phyloP scores from a whole-genome alignment of 2,888 invertebrate genomes.

The Caenorhabditis auriculariae region DNA sequence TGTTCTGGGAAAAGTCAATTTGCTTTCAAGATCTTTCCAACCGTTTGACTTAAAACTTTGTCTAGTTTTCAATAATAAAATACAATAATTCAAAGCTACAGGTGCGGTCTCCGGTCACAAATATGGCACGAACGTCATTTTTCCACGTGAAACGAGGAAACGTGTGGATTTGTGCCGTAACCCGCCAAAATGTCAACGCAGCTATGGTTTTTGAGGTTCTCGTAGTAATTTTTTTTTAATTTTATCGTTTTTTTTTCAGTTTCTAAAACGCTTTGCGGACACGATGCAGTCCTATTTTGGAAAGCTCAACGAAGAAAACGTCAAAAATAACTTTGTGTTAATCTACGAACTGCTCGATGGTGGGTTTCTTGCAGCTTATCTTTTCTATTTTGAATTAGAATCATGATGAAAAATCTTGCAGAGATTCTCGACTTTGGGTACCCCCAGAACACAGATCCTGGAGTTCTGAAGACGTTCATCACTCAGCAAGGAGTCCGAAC shows the following conservation, averaged over 20 bases:
- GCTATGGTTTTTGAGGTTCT: conserved; percentile 76
- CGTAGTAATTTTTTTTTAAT: neutral
- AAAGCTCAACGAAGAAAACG: conserved; percentile 98
- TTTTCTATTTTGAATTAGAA: neutral
- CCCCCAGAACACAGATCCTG: conserved; percentile 98
- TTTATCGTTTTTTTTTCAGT: conserved; percentile 71
- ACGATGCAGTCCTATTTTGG: conserved; percentile 99
- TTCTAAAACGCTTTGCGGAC: conserved; percentile 84
- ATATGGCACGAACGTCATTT: conserved; percentile 97
- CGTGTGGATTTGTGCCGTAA: conserved; percentile 99
- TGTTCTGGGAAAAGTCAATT: too few relatives aligned
- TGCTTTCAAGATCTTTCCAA: too few relatives aligned
- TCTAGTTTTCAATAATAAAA: too few relatives aligned
- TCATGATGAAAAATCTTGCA: conserved; percentile 64
- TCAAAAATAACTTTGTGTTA: conserved; percentile 99
- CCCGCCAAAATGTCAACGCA: conserved; percentile 99
- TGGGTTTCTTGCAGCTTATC: conserved; percentile 4
- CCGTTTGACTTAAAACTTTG: too few relatives aligned
- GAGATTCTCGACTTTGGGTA: conserved; percentile 99
- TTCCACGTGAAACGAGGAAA: conserved; percentile 99
- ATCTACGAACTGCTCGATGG: conserved; percentile 96
- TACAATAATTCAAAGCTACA: conserved; percentile 43
- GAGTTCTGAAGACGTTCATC: conserved; percentile 97
- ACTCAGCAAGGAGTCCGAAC: conserved; percentile 89
- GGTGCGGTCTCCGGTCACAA: conserved; percentile 96